These are phyloP conservation scores for Lissonota sp. DNA, from an alignment of 2,888 invertebrate genomes.

Conservation along the genomic window DNA sequence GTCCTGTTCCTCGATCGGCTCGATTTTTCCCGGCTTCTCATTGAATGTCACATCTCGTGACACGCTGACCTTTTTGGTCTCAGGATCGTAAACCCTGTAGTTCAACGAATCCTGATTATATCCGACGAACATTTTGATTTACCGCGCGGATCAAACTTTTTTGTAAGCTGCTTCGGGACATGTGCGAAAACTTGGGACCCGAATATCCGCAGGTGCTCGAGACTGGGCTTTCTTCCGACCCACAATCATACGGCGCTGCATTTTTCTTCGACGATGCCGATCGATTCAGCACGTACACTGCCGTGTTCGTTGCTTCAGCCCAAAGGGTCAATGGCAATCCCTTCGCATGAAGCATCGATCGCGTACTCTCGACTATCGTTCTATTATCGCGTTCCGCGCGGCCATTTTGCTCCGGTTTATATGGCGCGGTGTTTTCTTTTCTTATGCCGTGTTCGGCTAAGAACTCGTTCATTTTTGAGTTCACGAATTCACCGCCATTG, in stretches of 20 bases:
- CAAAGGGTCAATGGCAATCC: not conserved
- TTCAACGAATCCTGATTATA: not conserved
- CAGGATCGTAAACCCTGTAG: not conserved
- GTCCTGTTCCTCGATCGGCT: not conserved
- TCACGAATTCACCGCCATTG: slow-evolving; percentile 48
- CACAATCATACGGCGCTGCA: not conserved
- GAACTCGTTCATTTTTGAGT: not conserved
- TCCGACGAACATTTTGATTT: not conserved
- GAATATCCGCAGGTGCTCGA: not conserved
- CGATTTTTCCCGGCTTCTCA: not conserved
- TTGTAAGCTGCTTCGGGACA: not conserved
- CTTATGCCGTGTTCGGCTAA: not conserved
- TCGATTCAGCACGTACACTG: slow-evolving; percentile 4
- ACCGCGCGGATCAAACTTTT: not conserved
- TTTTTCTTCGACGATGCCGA: not conserved
- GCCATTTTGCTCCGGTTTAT: slow-evolving; percentile 1
- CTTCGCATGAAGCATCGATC: not conserved
- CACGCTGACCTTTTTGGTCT: not conserved
- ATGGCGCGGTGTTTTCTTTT: slow-evolving; percentile 7
- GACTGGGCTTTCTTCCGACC: not conserved
- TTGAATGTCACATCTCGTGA: not conserved
- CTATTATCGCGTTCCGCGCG: not conserved
- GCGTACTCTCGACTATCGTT: not conserved
- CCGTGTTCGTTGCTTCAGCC: not conserved
- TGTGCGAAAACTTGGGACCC: not conserved